Percentiles rank a stretch among this genome's conserved stretches.
Evolutionary conservation across 2,797 vertebrate species (phyloP).

Genomic region (Rhinatrema bivittatum): DNA sequence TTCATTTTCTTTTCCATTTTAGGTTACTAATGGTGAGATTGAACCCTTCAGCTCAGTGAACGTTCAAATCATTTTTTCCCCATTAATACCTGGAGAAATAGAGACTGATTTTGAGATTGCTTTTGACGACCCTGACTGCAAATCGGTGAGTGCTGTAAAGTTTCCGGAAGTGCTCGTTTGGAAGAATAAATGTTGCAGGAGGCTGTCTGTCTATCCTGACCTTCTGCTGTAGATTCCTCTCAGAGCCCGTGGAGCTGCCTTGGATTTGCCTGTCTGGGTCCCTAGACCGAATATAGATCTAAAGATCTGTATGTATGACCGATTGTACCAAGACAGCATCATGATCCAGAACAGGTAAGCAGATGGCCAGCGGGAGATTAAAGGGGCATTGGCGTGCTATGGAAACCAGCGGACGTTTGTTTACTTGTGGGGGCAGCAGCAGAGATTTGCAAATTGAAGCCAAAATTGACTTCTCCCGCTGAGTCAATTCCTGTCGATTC

Average conservation of each 20-base stretch:
- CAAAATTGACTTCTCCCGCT: no score
- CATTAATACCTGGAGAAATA: slow-evolving; percentile 62
- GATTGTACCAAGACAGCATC: slow-evolving; percentile 73
- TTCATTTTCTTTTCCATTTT: neutral
- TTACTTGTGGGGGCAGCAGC: no score
- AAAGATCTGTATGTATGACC: slow-evolving; percentile 82
- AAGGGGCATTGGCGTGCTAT: no score
- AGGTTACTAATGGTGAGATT: slow-evolving; percentile 71
- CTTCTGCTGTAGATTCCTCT: slow-evolving; percentile 54
- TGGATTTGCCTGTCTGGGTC: slow-evolving; percentile 72
- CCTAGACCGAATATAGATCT: slow-evolving; percentile 67
- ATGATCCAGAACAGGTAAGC: slow-evolving; percentile 71
- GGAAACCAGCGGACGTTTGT: no score
- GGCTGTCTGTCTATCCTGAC: neutral
- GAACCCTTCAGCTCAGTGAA: slow-evolving; percentile 69
- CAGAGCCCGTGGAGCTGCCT: slow-evolving; percentile 50
- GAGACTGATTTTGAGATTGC: slow-evolving; percentile 58
- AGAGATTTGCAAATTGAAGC: no score
- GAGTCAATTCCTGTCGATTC: no score
- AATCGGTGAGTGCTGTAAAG: slow-evolving; percentile 56
- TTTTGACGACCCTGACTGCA: slow-evolving; percentile 64
- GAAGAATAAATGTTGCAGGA: no score
- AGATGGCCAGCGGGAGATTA: no score
- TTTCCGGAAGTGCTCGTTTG: no score
- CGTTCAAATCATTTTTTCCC: slow-evolving; percentile 73